phyloP scores from a whole-genome alignment of 1,140 invertebrate genomes.

The Sipha flava region DNA sequence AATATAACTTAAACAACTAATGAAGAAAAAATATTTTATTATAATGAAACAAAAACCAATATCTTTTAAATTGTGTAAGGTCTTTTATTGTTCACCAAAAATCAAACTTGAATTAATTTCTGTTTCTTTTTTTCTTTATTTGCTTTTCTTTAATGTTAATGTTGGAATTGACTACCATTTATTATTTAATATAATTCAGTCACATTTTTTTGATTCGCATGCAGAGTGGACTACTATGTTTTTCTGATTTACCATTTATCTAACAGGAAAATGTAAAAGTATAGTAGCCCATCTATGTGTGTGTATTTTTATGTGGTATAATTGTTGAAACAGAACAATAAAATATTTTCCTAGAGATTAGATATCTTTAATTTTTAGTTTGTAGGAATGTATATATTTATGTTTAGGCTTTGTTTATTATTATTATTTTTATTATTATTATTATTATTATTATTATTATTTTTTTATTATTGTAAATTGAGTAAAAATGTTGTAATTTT shows the following conservation, averaged over 20 bases:
- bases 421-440: background rate
- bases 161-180: background rate
- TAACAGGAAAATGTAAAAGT: no score
- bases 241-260: no score
- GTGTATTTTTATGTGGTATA: background rate
- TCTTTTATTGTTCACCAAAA: background rate
- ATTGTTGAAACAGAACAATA: slow-evolving; percentile 8
- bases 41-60: background rate
- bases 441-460: no score
- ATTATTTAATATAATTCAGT: background rate
- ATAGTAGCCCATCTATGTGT: no score
- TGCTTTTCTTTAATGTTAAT: background rate
- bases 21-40: background rate
- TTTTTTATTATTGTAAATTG: background rate
- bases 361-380: background rate
- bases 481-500: slow-evolving; percentile 6
- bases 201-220: no score
- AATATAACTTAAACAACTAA: background rate
- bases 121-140: background rate
- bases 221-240: no score
- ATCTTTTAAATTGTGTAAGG: background rate
- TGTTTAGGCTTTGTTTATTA: slow-evolving; percentile 14
- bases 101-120: background rate
- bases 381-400: background rate
- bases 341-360: background rate